Evolutionary conservation across 53 echinoderm and acorn worm genomes (phyloP), one percentile per base, ranked within the genome.

Genomic region (Hippasteria phrygiana): DNA sequence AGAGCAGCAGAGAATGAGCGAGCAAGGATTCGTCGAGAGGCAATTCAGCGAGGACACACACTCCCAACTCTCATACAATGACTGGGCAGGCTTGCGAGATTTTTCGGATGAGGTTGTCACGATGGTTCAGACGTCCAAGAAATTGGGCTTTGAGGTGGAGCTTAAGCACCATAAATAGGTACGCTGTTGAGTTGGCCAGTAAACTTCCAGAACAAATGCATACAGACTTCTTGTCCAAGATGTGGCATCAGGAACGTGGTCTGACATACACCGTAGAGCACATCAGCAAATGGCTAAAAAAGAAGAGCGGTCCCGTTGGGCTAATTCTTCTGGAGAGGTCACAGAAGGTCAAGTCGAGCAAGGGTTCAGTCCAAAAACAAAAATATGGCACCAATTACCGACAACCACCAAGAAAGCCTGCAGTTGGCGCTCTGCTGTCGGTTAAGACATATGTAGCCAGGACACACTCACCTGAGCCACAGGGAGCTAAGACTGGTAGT

Each of bases 291-390:
- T 64, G 64, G 64, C 31, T 64, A 7, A 12, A 48, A 13, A 13
- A 64, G 29, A 64, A 64, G 64, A 64, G 29, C 28, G 64, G 64
- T 64, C 64, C 64, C 29, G 64, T 32, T 64, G 64, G 64, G 33
- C 33, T 64, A 64, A 64, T 64, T 6, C 64, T 64, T 64, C 29
- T 64, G 6, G 29, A 64, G 31, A 64, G 29, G 33, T 64, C 64
- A 28, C 48, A 13, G 7, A 28, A 64, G 64, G 29, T 64, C 64
- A 64, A 64, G 64, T 64, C 64, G 4, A 64, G 12, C 5, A 64
- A 64, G 64, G 64, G 33, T 28, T 32, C 29, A 32, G 33, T 4
- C 64, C 64, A 64, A 28, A 28, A 64, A 28, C 29, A 64, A 28
- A 3, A 64, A 3, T 6, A 28, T 28, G 7, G 48, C 48, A 7